phyloP scores from a whole-genome alignment of 1,140 invertebrate species.

The Pachyrhynchus sulphureomaculatus region DNA sequence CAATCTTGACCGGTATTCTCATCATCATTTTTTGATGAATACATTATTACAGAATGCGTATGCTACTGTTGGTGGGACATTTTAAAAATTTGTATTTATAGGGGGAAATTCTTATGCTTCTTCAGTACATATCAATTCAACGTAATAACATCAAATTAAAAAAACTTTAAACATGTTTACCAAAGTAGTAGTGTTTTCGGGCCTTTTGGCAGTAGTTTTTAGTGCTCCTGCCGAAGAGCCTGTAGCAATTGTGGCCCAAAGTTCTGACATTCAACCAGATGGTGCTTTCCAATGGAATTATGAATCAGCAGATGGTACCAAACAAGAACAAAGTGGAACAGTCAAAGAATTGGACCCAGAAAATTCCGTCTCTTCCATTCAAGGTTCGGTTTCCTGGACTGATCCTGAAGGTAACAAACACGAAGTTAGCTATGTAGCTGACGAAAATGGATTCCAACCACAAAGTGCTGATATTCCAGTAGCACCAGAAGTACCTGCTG shows the following conservation, averaged over 20 bases:
- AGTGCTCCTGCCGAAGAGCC: background rate
- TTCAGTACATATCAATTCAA: background rate
- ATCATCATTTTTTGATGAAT: too few relatives aligned
- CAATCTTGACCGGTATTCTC: too few relatives aligned
- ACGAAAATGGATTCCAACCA: too few relatives aligned
- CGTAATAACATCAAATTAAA: background rate
- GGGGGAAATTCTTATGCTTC: too few relatives aligned
- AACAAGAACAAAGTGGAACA: constrained; percentile 5
- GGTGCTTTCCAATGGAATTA: constrained; percentile 17
- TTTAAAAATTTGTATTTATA: too few relatives aligned
- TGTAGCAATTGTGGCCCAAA: background rate
- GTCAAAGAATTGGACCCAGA: background rate
- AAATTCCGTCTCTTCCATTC: background rate
- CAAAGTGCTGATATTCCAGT: constrained; percentile 35
- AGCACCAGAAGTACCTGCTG: constrained; percentile 47
- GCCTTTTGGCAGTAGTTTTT: constrained; percentile 4
- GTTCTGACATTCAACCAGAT: constrained; percentile 6
- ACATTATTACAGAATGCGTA: too few relatives aligned
- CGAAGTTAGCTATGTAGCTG: background rate
- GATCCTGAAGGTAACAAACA: background rate
- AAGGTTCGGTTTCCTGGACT: background rate
- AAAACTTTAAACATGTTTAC: background rate
- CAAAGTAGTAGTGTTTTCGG: background rate
- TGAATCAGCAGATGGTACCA: constrained; percentile 16
- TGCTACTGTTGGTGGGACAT: too few relatives aligned